A percentile compares a stretch with the other conserved stretches of the same genome.
phyloP scores from a whole-genome alignment of 2,797 vertebrate species.

The Somateria mollissima region DNA sequence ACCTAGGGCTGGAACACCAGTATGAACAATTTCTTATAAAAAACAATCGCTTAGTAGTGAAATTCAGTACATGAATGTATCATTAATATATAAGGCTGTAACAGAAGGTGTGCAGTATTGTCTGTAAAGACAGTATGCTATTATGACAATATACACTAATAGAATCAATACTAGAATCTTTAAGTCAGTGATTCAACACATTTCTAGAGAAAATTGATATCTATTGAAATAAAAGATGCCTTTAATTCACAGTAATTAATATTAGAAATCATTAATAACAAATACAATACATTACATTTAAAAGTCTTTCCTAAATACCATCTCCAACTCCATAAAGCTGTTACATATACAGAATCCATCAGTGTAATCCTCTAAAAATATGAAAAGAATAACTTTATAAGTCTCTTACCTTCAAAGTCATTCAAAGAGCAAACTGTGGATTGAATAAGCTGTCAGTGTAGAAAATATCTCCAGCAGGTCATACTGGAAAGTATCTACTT shows the following conservation, averaged over 20 bases:
- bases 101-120: neutral
- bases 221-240: neutral
- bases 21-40: neutral
- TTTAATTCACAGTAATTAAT: neutral
- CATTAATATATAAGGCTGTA: neutral
- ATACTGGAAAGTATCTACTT: neutral
- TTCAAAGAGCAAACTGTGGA: neutral
- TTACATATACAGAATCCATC: neutral
- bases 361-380: neutral
- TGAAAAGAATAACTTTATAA: neutral
- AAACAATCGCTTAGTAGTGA: neutral
- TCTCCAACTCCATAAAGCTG: neutral
- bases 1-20: neutral
- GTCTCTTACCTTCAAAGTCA: constrained; percentile 62
- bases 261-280: neutral
- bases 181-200: neutral
- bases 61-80: neutral
- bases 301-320: neutral
- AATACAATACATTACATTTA: neutral
- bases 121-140: neutral
- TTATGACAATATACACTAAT: neutral
- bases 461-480: neutral
- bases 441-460: neutral
- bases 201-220: neutral
- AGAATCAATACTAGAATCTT: neutral